phyloP scores from a whole-genome alignment of 2,113 vertebrate genomes.

The Ceyx cyanopectus region DNA sequence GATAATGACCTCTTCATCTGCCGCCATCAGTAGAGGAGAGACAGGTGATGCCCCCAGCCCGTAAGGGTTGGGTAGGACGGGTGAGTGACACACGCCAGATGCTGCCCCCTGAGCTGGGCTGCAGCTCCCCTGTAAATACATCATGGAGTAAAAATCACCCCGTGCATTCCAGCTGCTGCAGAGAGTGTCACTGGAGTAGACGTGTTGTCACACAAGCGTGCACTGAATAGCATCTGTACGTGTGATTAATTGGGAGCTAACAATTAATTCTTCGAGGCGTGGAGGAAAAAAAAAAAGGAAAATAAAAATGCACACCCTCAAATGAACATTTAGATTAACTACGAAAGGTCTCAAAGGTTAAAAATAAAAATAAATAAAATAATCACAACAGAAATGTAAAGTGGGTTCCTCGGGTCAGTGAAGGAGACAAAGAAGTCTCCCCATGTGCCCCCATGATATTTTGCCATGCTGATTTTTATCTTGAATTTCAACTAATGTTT shows the following conservation, averaged over 20 bases:
- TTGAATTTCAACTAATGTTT: background rate
- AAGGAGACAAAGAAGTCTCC: background rate
- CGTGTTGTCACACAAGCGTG: background rate
- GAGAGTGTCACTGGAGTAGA: background rate
- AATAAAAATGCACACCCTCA: background rate
- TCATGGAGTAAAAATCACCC: constrained; percentile 33
- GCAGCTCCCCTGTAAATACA: constrained; percentile 51
- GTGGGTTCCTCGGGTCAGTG: background rate
- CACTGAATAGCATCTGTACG: background rate
- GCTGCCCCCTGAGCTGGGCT: constrained; percentile 50
- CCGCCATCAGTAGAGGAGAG: constrained; percentile 54
- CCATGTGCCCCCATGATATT: background rate
- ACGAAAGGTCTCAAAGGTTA: background rate
- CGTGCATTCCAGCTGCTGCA: constrained; percentile 53
- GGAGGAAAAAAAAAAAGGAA: rapidly evolving
- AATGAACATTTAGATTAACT: background rate
- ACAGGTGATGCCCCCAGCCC: constrained; percentile 68
- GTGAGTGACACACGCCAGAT: constrained; percentile 74
- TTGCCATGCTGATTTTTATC: background rate
- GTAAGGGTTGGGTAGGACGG: constrained; percentile 41
- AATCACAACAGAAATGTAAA: background rate
- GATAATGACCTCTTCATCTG: constrained; percentile 70
- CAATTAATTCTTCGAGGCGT: background rate
- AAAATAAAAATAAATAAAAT: background rate
- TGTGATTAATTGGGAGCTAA: background rate